These are phyloP conservation scores for Deladenus siricidicola DNA, from an alignment of 2,888 invertebrate genomes.

Conservation along the genomic window DNA sequence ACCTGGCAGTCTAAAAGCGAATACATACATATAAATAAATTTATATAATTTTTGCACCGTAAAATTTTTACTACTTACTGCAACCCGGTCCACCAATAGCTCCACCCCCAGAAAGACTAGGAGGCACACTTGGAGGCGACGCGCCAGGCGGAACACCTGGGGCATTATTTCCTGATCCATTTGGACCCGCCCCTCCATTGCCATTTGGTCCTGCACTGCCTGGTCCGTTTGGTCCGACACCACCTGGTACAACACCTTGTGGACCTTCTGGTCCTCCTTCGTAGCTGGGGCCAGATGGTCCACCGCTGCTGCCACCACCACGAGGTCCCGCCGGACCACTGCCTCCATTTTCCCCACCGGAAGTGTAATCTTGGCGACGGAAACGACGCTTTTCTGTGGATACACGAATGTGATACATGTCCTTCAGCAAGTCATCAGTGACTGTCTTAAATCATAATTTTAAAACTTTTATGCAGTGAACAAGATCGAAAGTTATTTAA, in stretches of 20 bases:
- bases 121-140: conserved; percentile 17
- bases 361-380: conserved; percentile 24
- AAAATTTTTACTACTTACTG: conserved; percentile 12
- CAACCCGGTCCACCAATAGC: conserved; percentile 20
- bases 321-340: conserved; percentile 30
- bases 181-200: not conserved
- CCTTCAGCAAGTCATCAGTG: conserved; percentile 50
- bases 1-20: conserved; percentile 16
- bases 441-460: conserved; percentile 24
- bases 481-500: too few species aligned
- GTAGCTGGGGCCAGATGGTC: not conserved
- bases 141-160: conserved; percentile 17
- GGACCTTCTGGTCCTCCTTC: too few species aligned
- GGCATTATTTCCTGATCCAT: not conserved
- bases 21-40: not conserved
- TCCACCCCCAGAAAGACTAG: conserved; percentile 10
- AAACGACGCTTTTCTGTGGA: conserved; percentile 24
- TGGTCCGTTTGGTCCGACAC: not conserved
- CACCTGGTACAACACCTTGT: not conserved
- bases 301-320: not conserved
- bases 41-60: not conserved
- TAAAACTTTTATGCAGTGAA: too few species aligned
- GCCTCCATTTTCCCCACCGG: conserved; percentile 25
- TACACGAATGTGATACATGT: conserved; percentile 46
- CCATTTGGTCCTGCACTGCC: not conserved